Conservation (phyloP, 1,140 invertebrate genomes). For the Euwallacea similis region DNA sequence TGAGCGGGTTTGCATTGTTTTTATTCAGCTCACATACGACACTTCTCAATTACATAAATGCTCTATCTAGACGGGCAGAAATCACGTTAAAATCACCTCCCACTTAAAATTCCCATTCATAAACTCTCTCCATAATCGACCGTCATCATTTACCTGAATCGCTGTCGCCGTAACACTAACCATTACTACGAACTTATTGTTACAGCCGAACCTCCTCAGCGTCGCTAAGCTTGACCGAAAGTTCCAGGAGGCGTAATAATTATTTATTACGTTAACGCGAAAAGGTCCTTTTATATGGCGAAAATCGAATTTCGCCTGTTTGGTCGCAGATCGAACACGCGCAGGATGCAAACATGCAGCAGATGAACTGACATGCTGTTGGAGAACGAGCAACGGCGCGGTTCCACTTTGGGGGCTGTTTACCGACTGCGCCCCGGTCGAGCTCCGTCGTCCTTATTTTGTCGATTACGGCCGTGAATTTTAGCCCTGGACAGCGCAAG, state of each 20-base stretch:
- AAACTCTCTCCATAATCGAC: neutral
- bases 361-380: slow-evolving; percentile 14
- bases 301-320: slow-evolving; percentile 7
- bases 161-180: neutral
- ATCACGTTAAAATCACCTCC: neutral
- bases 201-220: neutral
- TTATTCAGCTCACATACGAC: too few relatives aligned
- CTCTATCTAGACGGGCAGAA: neutral
- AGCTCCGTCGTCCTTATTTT: neutral
- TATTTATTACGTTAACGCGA: too few relatives aligned
- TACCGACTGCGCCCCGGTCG: slow-evolving; percentile 4
- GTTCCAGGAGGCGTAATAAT: neutral
- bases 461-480: slow-evolving; percentile 13
- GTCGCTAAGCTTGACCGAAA: neutral
- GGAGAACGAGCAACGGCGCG: neutral
- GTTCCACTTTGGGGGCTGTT: slow-evolving; percentile 1
- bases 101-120: too few relatives aligned
- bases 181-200: neutral
- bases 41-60: too few relatives aligned
- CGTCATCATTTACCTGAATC: slow-evolving; percentile 12
- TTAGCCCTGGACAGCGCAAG: neutral
- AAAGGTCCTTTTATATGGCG: slow-evolving; percentile 1
- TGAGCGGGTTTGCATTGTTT: too few relatives aligned
- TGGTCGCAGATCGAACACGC: slow-evolving; percentile 3
- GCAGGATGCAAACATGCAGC: slow-evolving; percentile 16